phyloP scores from a whole-genome alignment of 1,140 invertebrate genomes.

The Andrena cerasifolii region DNA sequence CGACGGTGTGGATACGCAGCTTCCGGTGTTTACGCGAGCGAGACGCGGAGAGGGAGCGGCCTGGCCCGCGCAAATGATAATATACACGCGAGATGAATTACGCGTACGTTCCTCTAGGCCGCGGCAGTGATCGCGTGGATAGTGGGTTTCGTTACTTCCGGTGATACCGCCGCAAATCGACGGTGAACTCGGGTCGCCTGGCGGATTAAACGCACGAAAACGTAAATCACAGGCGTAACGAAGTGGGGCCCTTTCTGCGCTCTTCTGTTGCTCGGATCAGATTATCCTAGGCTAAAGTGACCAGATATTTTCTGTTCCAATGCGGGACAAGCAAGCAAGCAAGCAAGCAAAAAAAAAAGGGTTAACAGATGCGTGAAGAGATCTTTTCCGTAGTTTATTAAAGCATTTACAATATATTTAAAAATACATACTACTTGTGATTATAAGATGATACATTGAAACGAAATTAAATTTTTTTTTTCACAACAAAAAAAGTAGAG shows the following conservation, averaged over 20 bases:
- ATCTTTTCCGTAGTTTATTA: too few species aligned
- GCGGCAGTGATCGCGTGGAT: constrained; percentile 44
- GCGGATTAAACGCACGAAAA: too few species aligned
- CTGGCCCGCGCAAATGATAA: constrained; percentile 51
- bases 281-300: constrained; percentile 18
- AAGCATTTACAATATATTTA: too few species aligned
- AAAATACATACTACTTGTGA: too few species aligned
- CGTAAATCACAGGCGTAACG: constrained; percentile 34
- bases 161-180: constrained; percentile 5
- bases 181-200: too few species aligned
- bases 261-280: neutral
- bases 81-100: constrained; percentile 63
- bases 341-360: too few species aligned
- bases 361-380: too few species aligned
- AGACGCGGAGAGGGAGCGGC: constrained; percentile 26
- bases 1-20: constrained; percentile 34
- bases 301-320: neutral
- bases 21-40: constrained; percentile 60
- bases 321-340: too few species aligned
- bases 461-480: too few species aligned
- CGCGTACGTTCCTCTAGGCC: constrained; percentile 23
- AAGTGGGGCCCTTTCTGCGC: neutral
- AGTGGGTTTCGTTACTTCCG: constrained; percentile 38
- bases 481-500: too few species aligned
- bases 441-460: too few species aligned